phyloP scores from a whole-genome alignment of 2,888 invertebrate species.

The Unio pictorum region DNA sequence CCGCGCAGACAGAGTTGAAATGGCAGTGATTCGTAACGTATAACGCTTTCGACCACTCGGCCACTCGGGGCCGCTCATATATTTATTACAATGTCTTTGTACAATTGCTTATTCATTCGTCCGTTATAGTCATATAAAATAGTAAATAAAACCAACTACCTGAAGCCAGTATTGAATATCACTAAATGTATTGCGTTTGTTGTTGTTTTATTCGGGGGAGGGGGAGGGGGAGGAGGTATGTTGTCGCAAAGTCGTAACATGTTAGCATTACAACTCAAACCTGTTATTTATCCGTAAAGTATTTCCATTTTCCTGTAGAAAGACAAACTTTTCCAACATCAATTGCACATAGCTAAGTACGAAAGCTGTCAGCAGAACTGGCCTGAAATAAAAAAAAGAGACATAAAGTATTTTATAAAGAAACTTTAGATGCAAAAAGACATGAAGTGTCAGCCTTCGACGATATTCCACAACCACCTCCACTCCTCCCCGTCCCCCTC shows the following conservation, averaged over 20 bases:
- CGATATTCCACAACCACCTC: no score
- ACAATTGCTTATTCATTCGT: background rate
- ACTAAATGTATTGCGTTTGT: background rate
- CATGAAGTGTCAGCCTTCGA: no score
- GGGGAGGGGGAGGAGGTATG: slow-evolving; percentile 2
- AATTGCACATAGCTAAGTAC: slow-evolving; percentile 42
- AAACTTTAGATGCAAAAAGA: no score
- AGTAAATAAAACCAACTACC: background rate
- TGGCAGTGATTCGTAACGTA: no score
- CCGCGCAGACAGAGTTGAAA: no score
- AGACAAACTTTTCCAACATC: slow-evolving; percentile 46
- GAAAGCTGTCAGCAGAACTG: slow-evolving; percentile 35
- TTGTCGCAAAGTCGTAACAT: slow-evolving; percentile 12
- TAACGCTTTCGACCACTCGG: no score
- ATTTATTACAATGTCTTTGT: background rate
- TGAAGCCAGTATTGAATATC: background rate
- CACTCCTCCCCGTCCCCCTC: no score
- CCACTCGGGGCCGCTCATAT: no score
- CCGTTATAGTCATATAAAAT: background rate
- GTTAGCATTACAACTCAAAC: slow-evolving; percentile 36
- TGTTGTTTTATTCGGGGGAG: slow-evolving; percentile 17
- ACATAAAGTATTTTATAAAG: no score
- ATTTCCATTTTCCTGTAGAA: slow-evolving; percentile 52
- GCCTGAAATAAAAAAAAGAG: slow-evolving; percentile 35
- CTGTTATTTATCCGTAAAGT: slow-evolving; percentile 57